These are phyloP conservation scores for Leptopilina syphax DNA, from an alignment of 2,888 invertebrate genomes.

Conservation along the genomic window DNA sequence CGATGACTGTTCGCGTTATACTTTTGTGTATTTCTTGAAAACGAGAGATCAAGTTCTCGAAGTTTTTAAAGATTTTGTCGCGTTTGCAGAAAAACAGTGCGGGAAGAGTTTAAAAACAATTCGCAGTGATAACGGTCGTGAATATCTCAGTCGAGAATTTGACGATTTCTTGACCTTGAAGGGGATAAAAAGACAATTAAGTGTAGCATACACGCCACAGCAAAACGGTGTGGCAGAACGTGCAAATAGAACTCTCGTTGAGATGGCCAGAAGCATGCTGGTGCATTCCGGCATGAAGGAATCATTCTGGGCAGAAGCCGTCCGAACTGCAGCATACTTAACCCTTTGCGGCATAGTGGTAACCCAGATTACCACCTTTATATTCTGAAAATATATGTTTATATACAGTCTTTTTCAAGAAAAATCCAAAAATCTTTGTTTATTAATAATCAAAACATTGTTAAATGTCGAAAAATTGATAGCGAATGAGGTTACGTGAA, in stretches of 20 bases:
- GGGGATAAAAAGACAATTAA: not conserved
- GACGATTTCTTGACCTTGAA: not conserved
- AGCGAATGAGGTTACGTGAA: no score
- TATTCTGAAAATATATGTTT: no score
- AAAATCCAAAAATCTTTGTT: no score
- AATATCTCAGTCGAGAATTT: slow-evolving; percentile 11
- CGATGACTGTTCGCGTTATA: slow-evolving; percentile 5
- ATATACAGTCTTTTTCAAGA: no score
- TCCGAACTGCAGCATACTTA: slow-evolving; percentile 1
- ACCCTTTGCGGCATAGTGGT: no score
- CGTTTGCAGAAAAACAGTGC: slow-evolving; percentile 7
- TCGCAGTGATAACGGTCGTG: slow-evolving; percentile 10
- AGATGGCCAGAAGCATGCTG: slow-evolving; percentile 20
- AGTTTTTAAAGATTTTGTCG: not conserved
- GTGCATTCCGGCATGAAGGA: not conserved
- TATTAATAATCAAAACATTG: no score
- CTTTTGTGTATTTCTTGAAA: not conserved
- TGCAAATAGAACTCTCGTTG: not conserved
- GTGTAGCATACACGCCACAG: slow-evolving; percentile 11
- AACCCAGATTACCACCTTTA: no score
- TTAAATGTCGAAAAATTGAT: no score
- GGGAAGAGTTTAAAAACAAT: not conserved
- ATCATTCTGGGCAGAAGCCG: slow-evolving; percentile 21
- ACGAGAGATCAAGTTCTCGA: slow-evolving; percentile 12
- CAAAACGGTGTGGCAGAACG: not conserved